These are phyloP conservation scores for Sebastes vulpes DNA, from an alignment of 2,797 vertebrate genomes.

Conservation along the genomic window DNA sequence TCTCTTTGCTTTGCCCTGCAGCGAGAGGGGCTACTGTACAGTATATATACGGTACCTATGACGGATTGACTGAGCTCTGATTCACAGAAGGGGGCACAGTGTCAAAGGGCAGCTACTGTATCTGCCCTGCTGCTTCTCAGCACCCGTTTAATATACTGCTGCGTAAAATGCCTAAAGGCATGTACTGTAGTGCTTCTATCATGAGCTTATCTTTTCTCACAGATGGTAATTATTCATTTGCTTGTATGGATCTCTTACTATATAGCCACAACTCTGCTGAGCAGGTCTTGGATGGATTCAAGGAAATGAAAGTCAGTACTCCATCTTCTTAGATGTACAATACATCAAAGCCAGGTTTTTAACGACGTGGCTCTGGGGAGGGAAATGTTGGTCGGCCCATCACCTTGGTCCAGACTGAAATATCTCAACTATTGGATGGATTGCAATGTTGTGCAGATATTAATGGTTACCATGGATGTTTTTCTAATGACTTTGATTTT, in stretches of 20 bases:
- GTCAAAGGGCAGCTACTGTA: constrained; percentile 4
- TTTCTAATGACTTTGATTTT: background rate
- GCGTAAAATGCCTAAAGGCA: constrained; percentile 37
- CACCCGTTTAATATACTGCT: constrained; percentile 12
- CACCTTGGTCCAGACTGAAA: background rate
- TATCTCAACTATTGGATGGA: background rate
- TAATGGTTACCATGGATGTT: background rate
- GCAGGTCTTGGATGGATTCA: background rate
- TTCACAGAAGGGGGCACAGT: background rate
- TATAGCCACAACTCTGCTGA: constrained; percentile 1
- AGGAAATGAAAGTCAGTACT: constrained; percentile 4
- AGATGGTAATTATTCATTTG: constrained; percentile 30
- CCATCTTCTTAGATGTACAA: background rate
- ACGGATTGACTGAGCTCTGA: constrained; percentile 26
- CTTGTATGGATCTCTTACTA: background rate
- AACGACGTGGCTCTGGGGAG: background rate
- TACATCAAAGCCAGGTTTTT: background rate
- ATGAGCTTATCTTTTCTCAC: constrained; percentile 23
- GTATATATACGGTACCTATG: background rate
- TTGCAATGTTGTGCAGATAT: background rate
- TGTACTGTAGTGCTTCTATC: background rate
- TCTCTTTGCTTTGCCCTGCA: constrained; percentile 56
- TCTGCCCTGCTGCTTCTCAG: constrained; percentile 21
- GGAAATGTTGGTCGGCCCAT: background rate
- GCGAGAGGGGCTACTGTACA: constrained; percentile 11